Evolutionary conservation across 2,113 vertebrate genomes (phyloP).

Genomic region (Choloepus hoffmanni): DNA sequence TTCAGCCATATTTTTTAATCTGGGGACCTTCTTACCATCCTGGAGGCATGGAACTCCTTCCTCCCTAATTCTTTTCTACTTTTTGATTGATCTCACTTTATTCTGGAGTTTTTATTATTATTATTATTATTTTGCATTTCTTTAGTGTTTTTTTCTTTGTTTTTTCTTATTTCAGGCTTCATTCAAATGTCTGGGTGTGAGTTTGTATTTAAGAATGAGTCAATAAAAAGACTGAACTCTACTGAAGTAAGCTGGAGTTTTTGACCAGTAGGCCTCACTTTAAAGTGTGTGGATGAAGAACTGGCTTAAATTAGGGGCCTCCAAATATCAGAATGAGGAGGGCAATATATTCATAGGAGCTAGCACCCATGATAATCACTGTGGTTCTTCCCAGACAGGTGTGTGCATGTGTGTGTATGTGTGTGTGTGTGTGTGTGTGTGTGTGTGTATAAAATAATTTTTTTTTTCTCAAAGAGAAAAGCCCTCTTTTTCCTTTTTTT

Average conservation of each 20-base stretch:
- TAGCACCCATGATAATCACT: background rate
- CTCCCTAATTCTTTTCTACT: background rate
- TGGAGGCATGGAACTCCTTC: background rate
- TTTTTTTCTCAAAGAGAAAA: background rate
- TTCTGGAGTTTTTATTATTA: background rate
- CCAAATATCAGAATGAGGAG: background rate
- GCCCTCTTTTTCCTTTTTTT: background rate
- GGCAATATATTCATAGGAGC: background rate
- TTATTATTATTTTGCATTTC: background rate
- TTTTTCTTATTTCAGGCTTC: background rate
- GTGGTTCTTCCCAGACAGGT: background rate
- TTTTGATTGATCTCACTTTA: conserved; percentile 28
- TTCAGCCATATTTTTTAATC: background rate
- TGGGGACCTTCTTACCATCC: background rate
- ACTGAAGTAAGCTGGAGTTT: background rate
- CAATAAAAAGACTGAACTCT: background rate
- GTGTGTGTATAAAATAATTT: too few species aligned
- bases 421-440: too few species aligned
- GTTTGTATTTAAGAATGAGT: conserved; percentile 6
- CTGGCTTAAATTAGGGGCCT: background rate
- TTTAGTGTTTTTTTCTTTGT: background rate
- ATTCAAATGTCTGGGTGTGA: background rate
- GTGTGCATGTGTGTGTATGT: background rate
- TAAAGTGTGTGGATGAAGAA: background rate
- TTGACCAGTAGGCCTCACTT: background rate